Evolutionary conservation across 1,140 invertebrate species (phyloP).

Genomic region (Drosophila repleta): DNA sequence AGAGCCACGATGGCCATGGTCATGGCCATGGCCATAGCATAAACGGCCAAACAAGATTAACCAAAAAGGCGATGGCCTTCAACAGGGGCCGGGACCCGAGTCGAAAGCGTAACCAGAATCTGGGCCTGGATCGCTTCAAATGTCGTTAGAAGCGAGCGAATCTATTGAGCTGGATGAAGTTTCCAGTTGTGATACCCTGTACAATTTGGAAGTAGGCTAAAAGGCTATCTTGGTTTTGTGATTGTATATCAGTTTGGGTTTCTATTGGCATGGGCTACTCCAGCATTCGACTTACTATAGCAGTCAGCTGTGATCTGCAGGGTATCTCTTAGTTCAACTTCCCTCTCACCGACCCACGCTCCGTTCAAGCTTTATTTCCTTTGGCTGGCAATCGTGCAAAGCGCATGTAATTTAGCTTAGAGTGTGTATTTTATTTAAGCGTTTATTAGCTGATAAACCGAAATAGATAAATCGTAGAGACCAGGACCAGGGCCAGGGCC

Average conservation of each 20-base stretch:
- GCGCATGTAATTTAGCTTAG: conserved; percentile 76
- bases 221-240: neutral
- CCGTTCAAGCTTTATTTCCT: conserved; percentile 30
- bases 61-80: conserved; percentile 54
- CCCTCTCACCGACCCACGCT: neutral
- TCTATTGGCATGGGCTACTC: too few species aligned
- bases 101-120: conserved; percentile 2
- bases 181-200: conserved; percentile 1
- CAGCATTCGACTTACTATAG: too few species aligned
- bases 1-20: conserved; percentile 25
- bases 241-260: too few species aligned
- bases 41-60: conserved; percentile 70
- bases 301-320: too few species aligned
- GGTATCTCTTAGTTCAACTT: conserved; percentile 16
- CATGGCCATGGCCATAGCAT: conserved; percentile 22
- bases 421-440: conserved; percentile 83
- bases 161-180: conserved; percentile 13
- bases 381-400: conserved; percentile 49
- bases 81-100: conserved; percentile 1
- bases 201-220: neutral
- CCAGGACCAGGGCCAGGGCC: neutral
- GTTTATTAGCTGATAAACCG: conserved; percentile 81
- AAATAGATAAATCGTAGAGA: conserved; percentile 73
- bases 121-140: conserved; percentile 56
- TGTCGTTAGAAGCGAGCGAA: conserved; percentile 69